Conservation (phyloP, 2,888 invertebrate genomes). For the Brassicogethes aeneus region DNA sequence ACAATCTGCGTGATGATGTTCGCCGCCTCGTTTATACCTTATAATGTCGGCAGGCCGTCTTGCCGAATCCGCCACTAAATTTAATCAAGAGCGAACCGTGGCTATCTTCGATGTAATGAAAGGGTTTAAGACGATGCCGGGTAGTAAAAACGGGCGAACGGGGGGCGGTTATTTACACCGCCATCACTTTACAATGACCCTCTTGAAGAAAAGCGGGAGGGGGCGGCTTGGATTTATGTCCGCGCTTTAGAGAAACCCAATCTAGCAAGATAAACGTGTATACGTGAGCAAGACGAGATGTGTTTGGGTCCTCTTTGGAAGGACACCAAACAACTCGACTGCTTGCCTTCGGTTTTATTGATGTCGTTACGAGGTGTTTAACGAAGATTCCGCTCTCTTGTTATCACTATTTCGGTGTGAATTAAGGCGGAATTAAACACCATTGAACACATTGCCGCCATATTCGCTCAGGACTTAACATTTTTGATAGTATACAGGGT, state of each 20-base stretch:
- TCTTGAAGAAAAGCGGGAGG: slow-evolving; percentile 18
- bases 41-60: slow-evolving; percentile 20
- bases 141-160: slow-evolving; percentile 28
- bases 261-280: neutral
- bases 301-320: no score
- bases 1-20: slow-evolving; percentile 18
- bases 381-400: slow-evolving; percentile 7
- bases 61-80: slow-evolving; percentile 24
- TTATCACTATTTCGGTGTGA: no score
- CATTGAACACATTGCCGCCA: no score
- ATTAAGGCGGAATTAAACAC: neutral
- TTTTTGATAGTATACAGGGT: no score
- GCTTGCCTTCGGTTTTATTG: neutral
- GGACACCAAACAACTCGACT: no score
- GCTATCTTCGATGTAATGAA: slow-evolving; percentile 37
- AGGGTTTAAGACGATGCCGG: slow-evolving; percentile 35
- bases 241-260: neutral
- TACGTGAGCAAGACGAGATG: no score
- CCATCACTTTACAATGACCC: slow-evolving; percentile 63
- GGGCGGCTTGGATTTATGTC: slow-evolving; percentile 20
- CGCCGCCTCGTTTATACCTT: slow-evolving; percentile 20
- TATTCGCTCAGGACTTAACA: no score
- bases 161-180: slow-evolving; percentile 51
- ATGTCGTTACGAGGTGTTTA: neutral
- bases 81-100: slow-evolving; percentile 22